Evolutionary conservation across 1,140 invertebrate genomes (phyloP), one percentile per base, ranked within the genome.

Genomic region (Helicoverpa zea): DNA sequence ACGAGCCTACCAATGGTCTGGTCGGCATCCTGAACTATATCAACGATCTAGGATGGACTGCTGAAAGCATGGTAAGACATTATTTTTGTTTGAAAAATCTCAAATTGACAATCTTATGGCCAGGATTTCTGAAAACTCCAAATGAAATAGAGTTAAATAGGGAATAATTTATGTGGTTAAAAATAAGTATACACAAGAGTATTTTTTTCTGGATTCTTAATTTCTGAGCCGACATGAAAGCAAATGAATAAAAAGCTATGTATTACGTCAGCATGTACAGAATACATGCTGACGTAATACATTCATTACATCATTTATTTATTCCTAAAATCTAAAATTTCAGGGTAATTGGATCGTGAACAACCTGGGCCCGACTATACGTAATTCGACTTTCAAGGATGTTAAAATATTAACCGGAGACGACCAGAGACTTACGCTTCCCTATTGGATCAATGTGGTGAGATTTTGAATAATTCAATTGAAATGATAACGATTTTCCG

Each of bases 1-100:
- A 97, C 73, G 97, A 97, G 82, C 97, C 97, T 0, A 78, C 94
- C 0, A 95, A 96, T 68, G 96, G 96, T 0, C 87, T 96, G 0
- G 94, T 96, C 4, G 92, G 95, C 1, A 96, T 97, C 83, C 96
- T 97, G 58, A 88, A 91, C 0, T 54, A 13, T 13, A 97, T 98
- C 81, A 97, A 98, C 89, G 96, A 96, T 16, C 96, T 99, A 92
- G 97, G 96, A 2, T 98, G 98, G 97, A 96, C 95, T 0, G 95
- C 97, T 1, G 86, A 94, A 2, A 52, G 82, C 49, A 88, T 93
- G 91, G 92, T 93, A 84, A 76, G 3, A 43, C 11, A 9, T 13
- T 23, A 23, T 23, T 23, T 23, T 23, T 1, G 23, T 23, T 0
- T 23, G 23, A 23, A 23, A 23, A 23, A 23, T 2, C 23, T 23